Evolutionary conservation across 2,888 invertebrate species (phyloP), one percentile per base, ranked within the genome.

Genomic region (Tineola bisselliella): DNA sequence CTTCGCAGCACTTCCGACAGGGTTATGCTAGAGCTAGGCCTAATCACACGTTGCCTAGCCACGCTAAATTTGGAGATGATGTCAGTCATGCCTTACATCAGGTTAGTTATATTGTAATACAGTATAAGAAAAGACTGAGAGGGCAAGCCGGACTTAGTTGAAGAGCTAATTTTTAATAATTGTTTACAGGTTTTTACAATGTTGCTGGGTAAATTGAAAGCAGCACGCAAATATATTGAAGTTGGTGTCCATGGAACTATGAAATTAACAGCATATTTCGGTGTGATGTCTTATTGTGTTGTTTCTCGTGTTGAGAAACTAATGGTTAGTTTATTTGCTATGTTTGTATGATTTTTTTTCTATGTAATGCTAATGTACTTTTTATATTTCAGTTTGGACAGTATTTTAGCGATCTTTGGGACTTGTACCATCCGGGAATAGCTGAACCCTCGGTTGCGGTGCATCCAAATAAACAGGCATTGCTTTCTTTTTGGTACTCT

Each of bases 361-460:
- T n/a, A n/a, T n/a, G n/a, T n/a, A n/a, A n/a, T n/a, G n/a, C n/a
- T 12, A 38, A 38, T 38, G 10, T 38, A 38, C 10, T 48, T 61
- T 66, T 65, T 63, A 62, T 65, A 61, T 83, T 88, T 0, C 82
- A 96, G 96, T 96, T 97, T 81, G 94, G 96, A n/a, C 94, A 93
- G 67, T 95, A 94, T 80, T 94, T 97, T 86, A 89, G 92, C 69
- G 95, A 97, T 71, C 84, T 98, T 44, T 98, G 97, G 97, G 94
- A 96, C 68, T 84, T 98, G 62, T 98, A 97, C 81, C 97, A 97
- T 88, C 97, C 97, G 1, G 94, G 95, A 69, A 89, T 97, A 64
- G 95, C 96, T 10, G 97, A 98, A 83, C 97, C 97, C 0, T 94
- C 96, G 61, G 96, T 97, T 68, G 94, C 97, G 18, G 95, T 97